Base-by-base conservation (phyloP, 1,140 invertebrate species). In the Steinernema feltiae region DNA sequence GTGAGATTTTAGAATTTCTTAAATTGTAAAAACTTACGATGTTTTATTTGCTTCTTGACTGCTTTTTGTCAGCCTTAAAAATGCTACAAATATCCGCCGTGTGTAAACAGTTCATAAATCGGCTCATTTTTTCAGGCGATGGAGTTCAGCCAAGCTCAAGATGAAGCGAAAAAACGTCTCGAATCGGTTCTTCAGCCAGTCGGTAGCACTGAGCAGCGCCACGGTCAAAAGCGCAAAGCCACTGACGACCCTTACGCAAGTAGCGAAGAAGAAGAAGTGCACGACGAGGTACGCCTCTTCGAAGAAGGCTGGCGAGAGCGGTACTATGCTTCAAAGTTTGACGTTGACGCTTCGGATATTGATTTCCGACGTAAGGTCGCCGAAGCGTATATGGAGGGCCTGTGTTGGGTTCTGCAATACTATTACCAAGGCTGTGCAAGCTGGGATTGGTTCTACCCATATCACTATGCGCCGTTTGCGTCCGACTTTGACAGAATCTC, bases 371-470 rank as follows among this genome's bases (percentile, higher is more conserved):
- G 93, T 82, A 92, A 91, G 82, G 94, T 99, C 7, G 88, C 89
- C 3, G 89, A 92, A 71, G 93, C 97, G 87, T 99, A 99, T 88
- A 94, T 97, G 0, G 90, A 91, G 63, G 97, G 97, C 0, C 88
- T 99, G 12, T 97, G 94, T 88, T 99, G 97, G 97, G 97, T 99
- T 3, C 88, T 99, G 18, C 91, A 92, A 75, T 99, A 99, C 88
- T 99, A 98, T 88, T 98, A 98, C 89, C 82, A 91, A 91, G 97
- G 97, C 53, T 99, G 97, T 89, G 92, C 94, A 27, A 97, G 94
- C 1, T 99, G 97, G 97, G 94, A 97, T 87, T 99, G 97, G 97
- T 99, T 97, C 89, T 99, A 95, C 88, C 97, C 97, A 0, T 99
- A 96, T 87, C 97, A 99, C 88, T 99, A 99, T 90, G 97, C 97